A percentile compares a stretch with the other conserved stretches of the same genome.
These are phyloP conservation scores for Dromococcyx pavoninus DNA, from an alignment of 2,797 vertebrate genomes.

Conservation along the genomic window DNA sequence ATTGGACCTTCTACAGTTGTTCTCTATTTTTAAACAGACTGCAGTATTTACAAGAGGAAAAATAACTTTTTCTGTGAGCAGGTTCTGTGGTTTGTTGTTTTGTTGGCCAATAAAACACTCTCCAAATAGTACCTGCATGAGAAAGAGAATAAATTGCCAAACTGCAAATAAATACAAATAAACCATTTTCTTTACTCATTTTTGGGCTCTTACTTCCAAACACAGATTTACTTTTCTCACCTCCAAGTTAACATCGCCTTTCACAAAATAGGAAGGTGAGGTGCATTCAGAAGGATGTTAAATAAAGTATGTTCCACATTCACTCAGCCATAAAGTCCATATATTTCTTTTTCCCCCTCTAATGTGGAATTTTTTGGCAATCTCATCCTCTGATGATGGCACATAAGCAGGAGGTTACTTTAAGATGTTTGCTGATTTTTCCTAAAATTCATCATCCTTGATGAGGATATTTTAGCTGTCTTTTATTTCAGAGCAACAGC, in stretches of 20 bases:
- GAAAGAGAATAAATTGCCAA: not conserved
- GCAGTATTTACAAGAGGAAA: not conserved
- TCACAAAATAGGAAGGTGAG: not conserved
- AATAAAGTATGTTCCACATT: not conserved
- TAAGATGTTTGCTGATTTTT: not conserved
- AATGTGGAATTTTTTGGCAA: not conserved
- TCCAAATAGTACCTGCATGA: not conserved
- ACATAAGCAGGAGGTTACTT: not conserved
- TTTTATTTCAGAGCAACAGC: not conserved
- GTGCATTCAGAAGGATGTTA: not conserved
- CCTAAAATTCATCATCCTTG: not conserved
- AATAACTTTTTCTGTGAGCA: not conserved
- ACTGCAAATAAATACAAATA: not conserved
- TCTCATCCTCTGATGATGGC: not conserved
- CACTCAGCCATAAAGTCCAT: not conserved
- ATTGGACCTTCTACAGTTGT: not conserved
- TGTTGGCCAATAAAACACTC: not conserved
- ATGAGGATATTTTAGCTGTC: not conserved
- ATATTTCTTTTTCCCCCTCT: not conserved
- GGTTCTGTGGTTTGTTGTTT: not conserved
- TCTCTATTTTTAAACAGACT: not conserved
- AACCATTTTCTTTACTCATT: not conserved
- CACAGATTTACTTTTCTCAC: not conserved
- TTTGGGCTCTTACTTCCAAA: not conserved
- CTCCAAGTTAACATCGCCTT: not conserved